Base-by-base conservation (phyloP, 1,140 invertebrate species). In the Chironomus striatipennis region DNA sequence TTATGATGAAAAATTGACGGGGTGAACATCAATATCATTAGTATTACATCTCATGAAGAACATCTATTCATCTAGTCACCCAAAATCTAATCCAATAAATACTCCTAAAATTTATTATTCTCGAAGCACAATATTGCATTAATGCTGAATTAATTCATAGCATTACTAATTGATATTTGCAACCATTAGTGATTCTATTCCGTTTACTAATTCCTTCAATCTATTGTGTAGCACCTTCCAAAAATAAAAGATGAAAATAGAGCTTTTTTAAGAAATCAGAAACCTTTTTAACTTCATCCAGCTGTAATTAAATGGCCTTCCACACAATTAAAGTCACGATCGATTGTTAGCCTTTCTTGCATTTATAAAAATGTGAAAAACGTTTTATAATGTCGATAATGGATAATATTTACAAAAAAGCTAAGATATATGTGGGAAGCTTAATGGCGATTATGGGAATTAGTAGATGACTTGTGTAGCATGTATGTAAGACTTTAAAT, bases 121-220 rank as follows among this genome's bases (percentile, higher is more conserved):
- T 2, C 24, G 24, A 34, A 34, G 5, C 5, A 34, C 5, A 34
- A 34, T 34, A 34, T 34, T 34, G 24, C 24, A 34, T 34, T 34
- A n/a, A n/a, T n/a, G n/a, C 10, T 43, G 43, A 47, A 47, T 47
- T 47, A 57, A 57, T 57, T 57, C 47, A 57, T 57, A 5, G 47
- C 47, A n/a, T n/a, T 5, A 57, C 47, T 57, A 57, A 57, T 57
- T 57, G 47, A 57, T 57, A 57, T 57, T 57, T 57, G 47, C 24
- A 2, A 15, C 47, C 47, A 57, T n/a, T 57, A 57, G 12, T 57
- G 5, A 57, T 57, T 57, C n/a, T 47, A 10, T 47, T 57, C 12
- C 24, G 1, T 34, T 34, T 34, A 34, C 5, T 34, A 34, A 57
- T 57, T 12, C n/a, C 5, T 57, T 57, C 12, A 57, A 5, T 57